Conservation (phyloP, 2,797 vertebrate genomes). For the Anableps anableps region DNA sequence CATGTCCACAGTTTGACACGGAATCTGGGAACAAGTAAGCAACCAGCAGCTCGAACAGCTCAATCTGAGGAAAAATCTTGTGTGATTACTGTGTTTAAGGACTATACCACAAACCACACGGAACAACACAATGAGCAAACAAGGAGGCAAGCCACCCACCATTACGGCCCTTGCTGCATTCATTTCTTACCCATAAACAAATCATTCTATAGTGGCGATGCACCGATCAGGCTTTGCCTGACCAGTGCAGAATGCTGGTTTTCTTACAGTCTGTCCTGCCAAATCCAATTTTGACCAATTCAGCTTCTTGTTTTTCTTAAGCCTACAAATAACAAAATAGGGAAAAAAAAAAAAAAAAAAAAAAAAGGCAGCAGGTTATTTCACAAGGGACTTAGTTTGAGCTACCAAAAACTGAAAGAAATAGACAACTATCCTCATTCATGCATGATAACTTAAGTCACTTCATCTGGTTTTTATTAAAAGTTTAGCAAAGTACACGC, state of each 20-base stretch:
- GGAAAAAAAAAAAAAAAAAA: no score
- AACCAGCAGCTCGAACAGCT: neutral
- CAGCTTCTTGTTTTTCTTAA: neutral
- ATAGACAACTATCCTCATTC: neutral
- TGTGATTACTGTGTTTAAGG: constrained; percentile 10
- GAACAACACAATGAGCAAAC: constrained; percentile 6
- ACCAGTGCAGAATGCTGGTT: neutral
- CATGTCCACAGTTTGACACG: constrained; percentile 18
- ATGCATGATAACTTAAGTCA: neutral
- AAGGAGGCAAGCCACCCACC: neutral
- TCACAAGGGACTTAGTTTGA: neutral
- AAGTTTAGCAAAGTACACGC: neutral
- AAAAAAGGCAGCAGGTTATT: neutral
- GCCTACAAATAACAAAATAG: neutral
- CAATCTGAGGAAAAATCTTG: neutral
- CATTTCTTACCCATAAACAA: no score
- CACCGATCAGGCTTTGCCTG: neutral
- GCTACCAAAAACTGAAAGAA: neutral
- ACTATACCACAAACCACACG: constrained; percentile 2
- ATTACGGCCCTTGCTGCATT: neutral
- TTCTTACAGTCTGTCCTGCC: neutral
- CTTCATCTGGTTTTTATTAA: neutral
- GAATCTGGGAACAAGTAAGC: constrained; percentile 11
- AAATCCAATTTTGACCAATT: neutral
- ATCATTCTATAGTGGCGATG: neutral